Percentiles rank a stretch among this genome's conserved stretches.
Conservation (phyloP, 2,113 vertebrate genomes). For the Sturnus vulgaris region DNA sequence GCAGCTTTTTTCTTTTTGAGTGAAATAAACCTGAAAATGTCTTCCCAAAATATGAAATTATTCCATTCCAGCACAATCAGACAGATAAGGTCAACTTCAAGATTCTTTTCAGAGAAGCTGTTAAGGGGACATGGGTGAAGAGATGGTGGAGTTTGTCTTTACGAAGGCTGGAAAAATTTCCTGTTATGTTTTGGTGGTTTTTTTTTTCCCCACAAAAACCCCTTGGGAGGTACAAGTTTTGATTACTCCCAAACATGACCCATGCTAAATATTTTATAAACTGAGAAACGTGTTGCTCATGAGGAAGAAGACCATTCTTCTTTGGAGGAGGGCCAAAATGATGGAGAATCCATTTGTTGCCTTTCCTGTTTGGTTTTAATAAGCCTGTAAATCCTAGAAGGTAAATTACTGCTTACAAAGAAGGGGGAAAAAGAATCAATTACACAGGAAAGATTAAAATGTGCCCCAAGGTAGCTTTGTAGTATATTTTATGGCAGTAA, state of each 20-base stretch:
- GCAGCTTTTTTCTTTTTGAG: neutral
- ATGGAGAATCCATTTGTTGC: neutral
- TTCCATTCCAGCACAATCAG: neutral
- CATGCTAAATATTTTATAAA: neutral
- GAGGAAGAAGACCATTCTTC: neutral
- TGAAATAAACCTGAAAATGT: neutral
- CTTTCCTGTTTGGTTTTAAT: conserved; percentile 15
- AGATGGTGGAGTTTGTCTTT: neutral
- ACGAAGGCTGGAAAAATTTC: neutral
- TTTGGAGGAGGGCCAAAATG: neutral
- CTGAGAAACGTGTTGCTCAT: neutral
- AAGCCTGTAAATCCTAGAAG: neutral
- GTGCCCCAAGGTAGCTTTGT: conserved; percentile 4
- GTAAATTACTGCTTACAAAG: conserved; percentile 49
- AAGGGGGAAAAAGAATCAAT: neutral
- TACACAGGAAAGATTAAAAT: conserved; percentile 49
- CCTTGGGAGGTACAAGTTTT: neutral
- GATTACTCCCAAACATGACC: neutral
- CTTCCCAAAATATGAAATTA: neutral
- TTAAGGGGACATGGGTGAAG: neutral
- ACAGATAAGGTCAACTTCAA: neutral
- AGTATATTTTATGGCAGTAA: neutral
- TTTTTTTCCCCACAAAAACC: accelerated
- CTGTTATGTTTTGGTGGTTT: neutral
- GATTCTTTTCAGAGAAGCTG: neutral